A percentile compares a stretch with the other conserved stretches of the same genome.
Evolutionary conservation across 2,888 invertebrate species (phyloP).

Genomic region (Pimpla rufipes): DNA sequence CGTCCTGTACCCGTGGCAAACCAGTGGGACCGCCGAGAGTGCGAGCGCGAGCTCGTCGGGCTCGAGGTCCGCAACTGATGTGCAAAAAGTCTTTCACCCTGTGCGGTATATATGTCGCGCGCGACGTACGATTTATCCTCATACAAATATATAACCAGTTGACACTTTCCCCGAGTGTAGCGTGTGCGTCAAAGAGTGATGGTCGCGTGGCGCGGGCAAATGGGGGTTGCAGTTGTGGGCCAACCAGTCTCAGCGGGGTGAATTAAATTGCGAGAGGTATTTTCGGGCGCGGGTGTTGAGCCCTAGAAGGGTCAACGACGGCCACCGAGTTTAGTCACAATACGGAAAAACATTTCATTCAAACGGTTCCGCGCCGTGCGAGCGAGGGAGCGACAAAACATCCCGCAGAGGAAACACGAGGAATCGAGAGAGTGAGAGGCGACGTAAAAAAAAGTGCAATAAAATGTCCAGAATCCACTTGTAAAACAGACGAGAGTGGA

Average conservation of each 20-base stretch:
- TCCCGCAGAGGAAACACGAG: conserved; percentile 11
- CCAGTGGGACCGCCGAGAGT: neutral
- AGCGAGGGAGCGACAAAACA: conserved; percentile 27
- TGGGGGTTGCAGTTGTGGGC: neutral
- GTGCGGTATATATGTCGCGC: neutral
- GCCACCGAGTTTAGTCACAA: neutral
- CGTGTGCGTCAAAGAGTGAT: neutral
- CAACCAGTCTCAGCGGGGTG: conserved; percentile 3
- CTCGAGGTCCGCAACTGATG: neutral
- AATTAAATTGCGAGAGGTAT: conserved; percentile 28
- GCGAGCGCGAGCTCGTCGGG: neutral
- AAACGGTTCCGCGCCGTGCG: neutral
- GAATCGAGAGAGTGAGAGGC: neutral
- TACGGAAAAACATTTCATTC: conserved; percentile 13
- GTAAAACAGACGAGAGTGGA: conserved; percentile 30
- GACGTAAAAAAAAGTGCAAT: conserved; percentile 32
- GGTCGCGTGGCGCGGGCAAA: neutral
- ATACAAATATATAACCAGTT: neutral
- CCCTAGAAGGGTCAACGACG: conserved; percentile 9
- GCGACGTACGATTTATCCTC: neutral
- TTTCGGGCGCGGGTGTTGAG: neutral
- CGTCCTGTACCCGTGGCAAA: neutral
- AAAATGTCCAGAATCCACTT: conserved; percentile 45
- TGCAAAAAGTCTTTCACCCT: neutral
- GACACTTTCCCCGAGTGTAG: neutral